Base-by-base conservation (phyloP, 1,140 invertebrate genomes). In the Drosophila insularis region DNA sequence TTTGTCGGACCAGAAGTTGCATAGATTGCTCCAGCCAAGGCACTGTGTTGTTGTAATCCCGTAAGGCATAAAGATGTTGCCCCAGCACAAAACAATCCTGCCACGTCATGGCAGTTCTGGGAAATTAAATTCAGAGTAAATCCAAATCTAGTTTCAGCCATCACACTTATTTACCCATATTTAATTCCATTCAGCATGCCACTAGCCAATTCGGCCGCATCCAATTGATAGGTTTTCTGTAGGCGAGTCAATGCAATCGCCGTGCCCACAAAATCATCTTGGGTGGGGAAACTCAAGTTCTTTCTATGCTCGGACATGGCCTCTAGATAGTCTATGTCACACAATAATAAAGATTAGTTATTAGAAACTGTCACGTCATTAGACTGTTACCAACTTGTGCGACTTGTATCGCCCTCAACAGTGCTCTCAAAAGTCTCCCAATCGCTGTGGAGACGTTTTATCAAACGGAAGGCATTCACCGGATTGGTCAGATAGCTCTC, bases 1-100 rank as follows among this genome's bases (percentile, higher is more conserved):
- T 71, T 43, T 89, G 71, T 10, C 70, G 17, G 0, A 40, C 74
- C 23, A 90, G 61, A 56, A 90, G 61, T 61, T 89, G 68, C 76
- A 86, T 89, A 7, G 98, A 96, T 92, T 98, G 96, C 61, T 95
- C 94, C 96, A 99, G 98, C 98, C 98, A 99, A 13, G 97, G 92
- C 1, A 97, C 94, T 0, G 98, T 91, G 90, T 99, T 98, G 86
- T 97, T 97, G 91, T 96, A 98, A 92, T 99, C 98, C n/a, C 95
- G 95, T 79, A 96, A 95, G 84, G 97, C 97, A 92, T 99, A 99
- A 10, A 97, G 95, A 80, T 98, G 95, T 71, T 97, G 94, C n/a
- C 98, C 98, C 7, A 99, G 94, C 92, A 99, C 98, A 93, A 98
- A 99, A 91, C 98, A 99, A 90, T 99, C 98, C 67, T 96, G 95